Conservation (phyloP, 2,888 invertebrate genomes). For the Protodeltote pygarga region DNA sequence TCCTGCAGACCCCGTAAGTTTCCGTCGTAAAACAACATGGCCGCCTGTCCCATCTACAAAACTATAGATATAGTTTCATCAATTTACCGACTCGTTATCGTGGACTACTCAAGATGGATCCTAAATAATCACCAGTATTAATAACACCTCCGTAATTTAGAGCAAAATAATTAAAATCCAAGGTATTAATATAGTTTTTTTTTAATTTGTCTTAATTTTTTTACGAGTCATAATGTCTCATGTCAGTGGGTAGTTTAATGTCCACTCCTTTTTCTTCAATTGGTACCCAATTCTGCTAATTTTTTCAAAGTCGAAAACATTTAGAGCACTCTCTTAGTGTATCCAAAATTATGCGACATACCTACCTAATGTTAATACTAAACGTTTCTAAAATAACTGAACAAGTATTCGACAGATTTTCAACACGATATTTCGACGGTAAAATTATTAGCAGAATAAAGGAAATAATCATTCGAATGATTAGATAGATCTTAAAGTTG, state of each 20-base stretch:
- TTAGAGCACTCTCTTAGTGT: background rate
- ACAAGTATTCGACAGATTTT: slow-evolving; percentile 26
- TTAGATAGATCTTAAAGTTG: slow-evolving; percentile 7
- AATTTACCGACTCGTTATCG: slow-evolving; percentile 40
- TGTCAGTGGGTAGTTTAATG: slow-evolving; percentile 30
- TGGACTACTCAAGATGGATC: slow-evolving; percentile 51
- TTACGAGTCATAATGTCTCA: slow-evolving; percentile 36
- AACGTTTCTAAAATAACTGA: slow-evolving; percentile 15
- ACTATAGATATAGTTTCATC: slow-evolving; percentile 50
- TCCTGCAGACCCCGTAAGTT: slow-evolving; percentile 69
- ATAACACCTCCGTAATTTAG: slow-evolving; percentile 46
- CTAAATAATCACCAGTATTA: slow-evolving; percentile 53
- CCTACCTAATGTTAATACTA: slow-evolving; percentile 23
- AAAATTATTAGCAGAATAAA: slow-evolving; percentile 50
- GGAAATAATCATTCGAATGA: slow-evolving; percentile 19
- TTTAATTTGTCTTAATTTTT: slow-evolving; percentile 41
- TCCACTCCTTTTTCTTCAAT: slow-evolving; percentile 17
- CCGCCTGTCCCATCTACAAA: slow-evolving; percentile 48
- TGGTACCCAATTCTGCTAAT: slow-evolving; percentile 50
- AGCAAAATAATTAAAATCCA: slow-evolving; percentile 43
- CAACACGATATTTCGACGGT: slow-evolving; percentile 42
- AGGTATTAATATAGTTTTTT: slow-evolving; percentile 48
- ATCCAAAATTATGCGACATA: slow-evolving; percentile 9
- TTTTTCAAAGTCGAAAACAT: slow-evolving; percentile 43
- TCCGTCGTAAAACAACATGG: slow-evolving; percentile 54